Base-by-base conservation (phyloP, 2,888 invertebrate species). In the Alloplasta piceator region DNA sequence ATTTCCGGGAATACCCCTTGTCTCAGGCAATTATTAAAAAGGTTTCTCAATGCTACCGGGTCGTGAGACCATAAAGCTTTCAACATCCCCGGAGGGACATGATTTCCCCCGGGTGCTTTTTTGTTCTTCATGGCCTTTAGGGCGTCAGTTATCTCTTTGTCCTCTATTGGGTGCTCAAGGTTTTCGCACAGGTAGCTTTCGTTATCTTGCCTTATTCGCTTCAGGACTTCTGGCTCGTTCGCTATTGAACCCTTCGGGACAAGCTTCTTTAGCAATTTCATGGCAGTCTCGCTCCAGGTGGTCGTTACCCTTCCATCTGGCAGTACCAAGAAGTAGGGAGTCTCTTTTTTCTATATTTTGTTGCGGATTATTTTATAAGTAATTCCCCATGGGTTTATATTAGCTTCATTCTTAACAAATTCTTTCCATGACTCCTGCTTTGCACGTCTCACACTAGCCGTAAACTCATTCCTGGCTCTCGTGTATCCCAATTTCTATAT, bases 211-310 rank as follows among this genome's bases (percentile, higher is more conserved):
- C 74, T 63, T 10, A 74, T 64, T 0, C 14, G 7, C 1, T 7
- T 16, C 41, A 73, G 77, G 0, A 5, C n/a, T 0, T 4, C 6
- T 0, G 38, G 39, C 7, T 83, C 81, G 4, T 50, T 38, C n/a
- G n/a, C 14, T n/a, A 10, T 1, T 1, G 36, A 50, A 16, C 83
- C 83, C 1, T 67, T 74, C 2, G 84, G 83, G 0, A 78, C 78
- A 9, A 80, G 48, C 10, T 48, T 66, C 3, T 64, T 0, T 12
- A 83, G 10, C 2, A 83, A 38, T 4, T 39, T 3, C 6, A 48
- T 43, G 4, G 66, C 67, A 0, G 82, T 61, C 16, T 82, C 73
- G 14, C 67, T 58, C 83, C 81, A 81, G 1, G 60, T 50, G 0
- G 10, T 46, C 0, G 85, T 82, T 4, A 9, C n/a, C 1, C 12